Evolutionary conservation across 2,797 vertebrate species (phyloP).

Genomic region (Enteromius fasciolatus): DNA sequence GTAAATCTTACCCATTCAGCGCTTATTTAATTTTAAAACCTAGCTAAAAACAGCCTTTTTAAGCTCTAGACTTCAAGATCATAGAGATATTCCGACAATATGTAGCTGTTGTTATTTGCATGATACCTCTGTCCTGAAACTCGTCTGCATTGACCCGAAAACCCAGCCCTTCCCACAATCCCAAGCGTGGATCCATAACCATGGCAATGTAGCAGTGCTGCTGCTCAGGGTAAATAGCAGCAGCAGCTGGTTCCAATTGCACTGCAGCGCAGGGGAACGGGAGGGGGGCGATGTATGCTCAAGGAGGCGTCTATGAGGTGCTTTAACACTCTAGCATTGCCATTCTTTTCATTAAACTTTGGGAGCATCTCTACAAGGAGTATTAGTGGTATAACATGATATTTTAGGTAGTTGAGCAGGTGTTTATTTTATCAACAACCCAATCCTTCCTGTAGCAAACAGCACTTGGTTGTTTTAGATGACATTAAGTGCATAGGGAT

Average conservation of each 20-base stretch:
- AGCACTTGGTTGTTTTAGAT: background rate
- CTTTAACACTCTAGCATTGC: slow-evolving; percentile 22
- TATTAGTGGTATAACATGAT: background rate
- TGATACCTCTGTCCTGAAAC: slow-evolving; percentile 32
- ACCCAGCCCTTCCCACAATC: slow-evolving; percentile 48
- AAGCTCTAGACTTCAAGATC: background rate
- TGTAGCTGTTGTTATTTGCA: slow-evolving; percentile 15
- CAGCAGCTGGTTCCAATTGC: slow-evolving; percentile 77
- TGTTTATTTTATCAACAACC: background rate
- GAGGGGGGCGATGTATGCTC: slow-evolving; percentile 31
- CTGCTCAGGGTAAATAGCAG: slow-evolving; percentile 64
- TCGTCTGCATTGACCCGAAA: slow-evolving; percentile 54
- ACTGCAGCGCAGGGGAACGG: slow-evolving; percentile 58
- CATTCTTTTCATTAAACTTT: slow-evolving; percentile 28
- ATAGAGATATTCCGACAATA: slow-evolving; percentile 1
- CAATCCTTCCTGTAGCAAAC: background rate
- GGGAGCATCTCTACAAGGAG: slow-evolving; percentile 24
- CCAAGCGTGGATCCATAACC: slow-evolving; percentile 62
- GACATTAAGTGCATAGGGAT: background rate
- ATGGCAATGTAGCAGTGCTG: slow-evolving; percentile 64
- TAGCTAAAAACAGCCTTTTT: background rate
- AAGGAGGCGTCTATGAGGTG: slow-evolving; percentile 19
- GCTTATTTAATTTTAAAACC: background rate
- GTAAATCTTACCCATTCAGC: background rate
- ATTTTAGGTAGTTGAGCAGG: slow-evolving; percentile 1